A percentile compares a stretch with the other conserved stretches of the same genome.
Conservation (phyloP, 1,140 invertebrate species). For the Ptiloglossa arizonensis region DNA sequence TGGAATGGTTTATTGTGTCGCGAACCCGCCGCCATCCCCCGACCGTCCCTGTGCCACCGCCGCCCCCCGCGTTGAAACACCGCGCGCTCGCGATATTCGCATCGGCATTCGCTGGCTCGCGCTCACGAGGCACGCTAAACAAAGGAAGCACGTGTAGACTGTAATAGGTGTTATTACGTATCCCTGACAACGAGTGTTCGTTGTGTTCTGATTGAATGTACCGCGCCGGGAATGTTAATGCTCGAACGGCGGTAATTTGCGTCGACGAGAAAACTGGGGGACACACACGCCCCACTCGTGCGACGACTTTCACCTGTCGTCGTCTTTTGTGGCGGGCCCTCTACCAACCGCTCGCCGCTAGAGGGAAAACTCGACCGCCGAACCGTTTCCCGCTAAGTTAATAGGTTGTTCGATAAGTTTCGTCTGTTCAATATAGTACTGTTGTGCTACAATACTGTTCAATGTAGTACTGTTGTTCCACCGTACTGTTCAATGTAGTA, state of each 20-base stretch:
- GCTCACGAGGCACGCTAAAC: conserved; percentile 16
- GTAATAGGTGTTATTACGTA: conserved; percentile 40
- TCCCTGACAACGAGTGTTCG: background rate
- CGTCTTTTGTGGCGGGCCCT: too few relatives aligned
- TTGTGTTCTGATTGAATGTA: conserved; percentile 6
- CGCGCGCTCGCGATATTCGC: conserved; percentile 45
- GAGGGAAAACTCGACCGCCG: too few relatives aligned
- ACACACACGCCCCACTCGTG: too few relatives aligned
- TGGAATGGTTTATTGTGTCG: conserved; percentile 77
- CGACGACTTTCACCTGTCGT: too few relatives aligned
- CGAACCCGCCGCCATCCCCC: conserved; percentile 28
- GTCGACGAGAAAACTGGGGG: background rate
- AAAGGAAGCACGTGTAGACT: conserved; percentile 27
- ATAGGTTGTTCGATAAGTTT: too few relatives aligned
- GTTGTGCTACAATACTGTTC: too few relatives aligned
- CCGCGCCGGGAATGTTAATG: background rate
- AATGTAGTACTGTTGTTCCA: too few relatives aligned
- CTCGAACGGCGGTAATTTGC: background rate
- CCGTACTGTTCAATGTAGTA: too few relatives aligned
- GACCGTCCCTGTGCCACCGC: conserved; percentile 3
- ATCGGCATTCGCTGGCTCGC: conserved; percentile 39
- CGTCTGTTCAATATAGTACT: too few relatives aligned
- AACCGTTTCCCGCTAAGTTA: too few relatives aligned
- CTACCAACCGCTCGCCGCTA: too few relatives aligned
- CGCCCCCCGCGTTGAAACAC: background rate